Conservation (phyloP, 2,113 vertebrate genomes). For the Hirundichthys speculiger region DNA sequence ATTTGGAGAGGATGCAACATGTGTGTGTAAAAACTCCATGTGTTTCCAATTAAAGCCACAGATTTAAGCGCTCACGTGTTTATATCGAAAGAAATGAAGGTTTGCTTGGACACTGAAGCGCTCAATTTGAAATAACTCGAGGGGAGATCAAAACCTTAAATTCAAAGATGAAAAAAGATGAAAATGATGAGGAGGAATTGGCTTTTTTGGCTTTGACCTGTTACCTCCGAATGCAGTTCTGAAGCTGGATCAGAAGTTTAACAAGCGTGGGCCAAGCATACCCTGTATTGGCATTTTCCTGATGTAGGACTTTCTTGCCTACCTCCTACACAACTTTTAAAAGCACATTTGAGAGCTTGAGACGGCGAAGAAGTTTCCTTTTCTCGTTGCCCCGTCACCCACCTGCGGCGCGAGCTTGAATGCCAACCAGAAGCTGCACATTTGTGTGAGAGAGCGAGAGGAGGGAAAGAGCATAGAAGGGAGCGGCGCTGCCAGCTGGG, state of each 20-base stretch:
- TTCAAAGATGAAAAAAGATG: too few relatives aligned
- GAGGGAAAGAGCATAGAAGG: slow-evolving; percentile 45
- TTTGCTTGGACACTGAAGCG: too few relatives aligned
- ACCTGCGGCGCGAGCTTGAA: slow-evolving; percentile 51
- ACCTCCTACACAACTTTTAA: neutral
- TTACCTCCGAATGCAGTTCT: too few relatives aligned
- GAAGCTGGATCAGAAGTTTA: neutral
- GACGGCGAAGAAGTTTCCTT: slow-evolving; percentile 12
- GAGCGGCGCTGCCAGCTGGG: slow-evolving; percentile 67
- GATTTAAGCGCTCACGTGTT: too few relatives aligned
- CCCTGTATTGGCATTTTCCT: neutral
- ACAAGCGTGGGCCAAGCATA: neutral
- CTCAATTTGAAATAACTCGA: too few relatives aligned
- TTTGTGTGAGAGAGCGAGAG: slow-evolving; percentile 34
- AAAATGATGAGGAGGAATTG: too few relatives aligned
- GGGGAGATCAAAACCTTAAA: too few relatives aligned
- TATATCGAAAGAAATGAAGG: too few relatives aligned
- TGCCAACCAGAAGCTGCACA: slow-evolving; percentile 58
- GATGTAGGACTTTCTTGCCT: neutral
- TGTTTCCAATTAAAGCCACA: too few relatives aligned
- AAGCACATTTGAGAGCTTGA: neutral
- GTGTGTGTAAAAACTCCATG: too few relatives aligned
- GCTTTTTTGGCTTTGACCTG: too few relatives aligned
- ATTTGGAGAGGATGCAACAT: too few relatives aligned
- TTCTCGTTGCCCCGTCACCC: slow-evolving; percentile 32